A percentile compares a stretch with the other conserved stretches of the same genome.
Evolutionary conservation across 2,797 vertebrate species (phyloP).

Genomic region (Taenioides sp.): DNA sequence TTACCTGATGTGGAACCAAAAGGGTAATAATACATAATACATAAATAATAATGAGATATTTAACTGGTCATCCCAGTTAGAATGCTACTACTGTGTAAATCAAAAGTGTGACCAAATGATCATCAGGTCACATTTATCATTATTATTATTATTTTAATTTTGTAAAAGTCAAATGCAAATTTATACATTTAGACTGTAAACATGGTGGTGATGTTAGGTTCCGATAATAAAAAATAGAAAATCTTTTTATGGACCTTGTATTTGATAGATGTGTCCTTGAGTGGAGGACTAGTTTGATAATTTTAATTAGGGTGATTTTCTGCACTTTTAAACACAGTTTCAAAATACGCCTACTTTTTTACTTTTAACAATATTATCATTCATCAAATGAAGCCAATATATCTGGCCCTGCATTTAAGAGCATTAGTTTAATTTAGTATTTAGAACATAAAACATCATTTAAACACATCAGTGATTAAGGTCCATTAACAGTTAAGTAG

Average conservation of each 20-base stretch:
- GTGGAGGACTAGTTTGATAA: too few species aligned
- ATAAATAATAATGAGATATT: too few species aligned
- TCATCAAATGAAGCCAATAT: not conserved
- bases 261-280: not conserved
- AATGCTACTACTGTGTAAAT: not conserved
- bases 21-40: too few species aligned
- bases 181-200: not conserved
- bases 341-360: conserved; percentile 1
- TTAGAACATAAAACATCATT: not conserved
- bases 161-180: not conserved
- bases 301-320: not conserved
- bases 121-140: not conserved
- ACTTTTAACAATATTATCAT: not conserved
- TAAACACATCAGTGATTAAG: not conserved
- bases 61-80: not conserved
- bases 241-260: not conserved
- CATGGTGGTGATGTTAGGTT: not conserved
- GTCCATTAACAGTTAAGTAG: not conserved
- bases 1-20: not conserved
- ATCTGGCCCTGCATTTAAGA: not conserved
- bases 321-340: conserved; percentile 7
- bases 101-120: not conserved
- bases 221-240: not conserved
- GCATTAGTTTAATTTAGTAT: not conserved
- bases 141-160: not conserved